phyloP scores from a whole-genome alignment of 2,113 vertebrate genomes.

The Nibea coibor region DNA sequence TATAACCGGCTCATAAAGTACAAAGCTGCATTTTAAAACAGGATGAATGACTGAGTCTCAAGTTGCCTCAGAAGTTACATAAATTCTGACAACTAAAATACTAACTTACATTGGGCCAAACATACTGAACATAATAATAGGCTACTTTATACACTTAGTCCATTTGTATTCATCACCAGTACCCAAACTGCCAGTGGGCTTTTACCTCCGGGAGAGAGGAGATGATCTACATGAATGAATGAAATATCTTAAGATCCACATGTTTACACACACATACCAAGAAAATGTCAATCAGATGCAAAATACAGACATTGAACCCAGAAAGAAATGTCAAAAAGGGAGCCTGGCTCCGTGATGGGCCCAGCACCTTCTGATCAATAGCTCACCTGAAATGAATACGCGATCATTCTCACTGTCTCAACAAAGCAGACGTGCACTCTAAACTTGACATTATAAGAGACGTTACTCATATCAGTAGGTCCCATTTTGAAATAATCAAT shows the following conservation, averaged over 20 bases:
- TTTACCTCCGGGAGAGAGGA: slow-evolving; percentile 49
- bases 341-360: slow-evolving; percentile 14
- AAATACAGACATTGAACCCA: slow-evolving; percentile 68
- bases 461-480: slow-evolving; percentile 14
- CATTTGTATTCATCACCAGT: slow-evolving; percentile 59
- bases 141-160: slow-evolving; percentile 17
- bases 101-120: slow-evolving; percentile 24
- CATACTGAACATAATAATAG: slow-evolving; percentile 4
- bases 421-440: slow-evolving; percentile 24
- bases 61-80: slow-evolving; percentile 35
- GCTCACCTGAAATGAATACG: slow-evolving; percentile 66
- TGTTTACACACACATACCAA: slow-evolving; percentile 72
- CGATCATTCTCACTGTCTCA: slow-evolving; percentile 23
- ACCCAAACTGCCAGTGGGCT: slow-evolving; percentile 39
- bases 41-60: slow-evolving; percentile 20
- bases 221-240: slow-evolving; percentile 67
- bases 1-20: slow-evolving; percentile 41
- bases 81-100: slow-evolving; percentile 41
- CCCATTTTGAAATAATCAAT: neutral
- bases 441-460: slow-evolving; percentile 21
- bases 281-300: slow-evolving; percentile 82
- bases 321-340: slow-evolving; percentile 75
- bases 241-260: slow-evolving; percentile 70
- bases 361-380: slow-evolving; percentile 70
- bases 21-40: slow-evolving; percentile 44